Conservation (phyloP, 1,140 invertebrate genomes). For the Philaenus spumarius region DNA sequence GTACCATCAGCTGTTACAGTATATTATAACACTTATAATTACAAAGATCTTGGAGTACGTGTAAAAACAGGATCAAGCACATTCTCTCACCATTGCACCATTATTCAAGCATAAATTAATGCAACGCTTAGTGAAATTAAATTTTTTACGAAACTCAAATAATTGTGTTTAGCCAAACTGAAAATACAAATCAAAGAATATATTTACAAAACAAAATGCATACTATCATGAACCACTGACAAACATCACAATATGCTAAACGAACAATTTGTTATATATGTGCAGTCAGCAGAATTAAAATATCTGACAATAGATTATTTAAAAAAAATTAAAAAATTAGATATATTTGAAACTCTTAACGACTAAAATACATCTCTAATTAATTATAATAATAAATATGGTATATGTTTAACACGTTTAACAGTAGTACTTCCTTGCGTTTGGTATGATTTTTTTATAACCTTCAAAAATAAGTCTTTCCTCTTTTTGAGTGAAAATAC, state of each 20-base stretch:
- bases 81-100: no score
- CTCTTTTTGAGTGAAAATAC: not conserved
- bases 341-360: slow-evolving; percentile 11
- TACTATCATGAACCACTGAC: slow-evolving; percentile 5
- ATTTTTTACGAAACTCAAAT: no score
- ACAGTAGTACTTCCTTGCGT: not conserved
- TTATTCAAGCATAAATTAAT: no score
- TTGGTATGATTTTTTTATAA: slow-evolving; percentile 3
- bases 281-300: not conserved
- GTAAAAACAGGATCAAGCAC: no score
- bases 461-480: slow-evolving; percentile 11
- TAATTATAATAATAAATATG: slow-evolving; percentile 15
- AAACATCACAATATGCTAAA: slow-evolving; percentile 3
- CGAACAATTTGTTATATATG: slow-evolving; percentile 4
- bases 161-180: not conserved
- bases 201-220: not conserved
- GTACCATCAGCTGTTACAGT: not conserved
- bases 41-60: not conserved
- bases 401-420: not conserved
- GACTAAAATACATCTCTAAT: slow-evolving; percentile 10
- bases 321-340: slow-evolving; percentile 13
- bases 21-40: not conserved
- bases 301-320: no score
- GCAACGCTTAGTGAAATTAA: no score
- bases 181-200: not conserved